A percentile compares a stretch with the other conserved stretches of the same genome.
These are phyloP conservation scores for Beris chalybata DNA, from an alignment of 2,888 invertebrate species.

Conservation along the genomic window DNA sequence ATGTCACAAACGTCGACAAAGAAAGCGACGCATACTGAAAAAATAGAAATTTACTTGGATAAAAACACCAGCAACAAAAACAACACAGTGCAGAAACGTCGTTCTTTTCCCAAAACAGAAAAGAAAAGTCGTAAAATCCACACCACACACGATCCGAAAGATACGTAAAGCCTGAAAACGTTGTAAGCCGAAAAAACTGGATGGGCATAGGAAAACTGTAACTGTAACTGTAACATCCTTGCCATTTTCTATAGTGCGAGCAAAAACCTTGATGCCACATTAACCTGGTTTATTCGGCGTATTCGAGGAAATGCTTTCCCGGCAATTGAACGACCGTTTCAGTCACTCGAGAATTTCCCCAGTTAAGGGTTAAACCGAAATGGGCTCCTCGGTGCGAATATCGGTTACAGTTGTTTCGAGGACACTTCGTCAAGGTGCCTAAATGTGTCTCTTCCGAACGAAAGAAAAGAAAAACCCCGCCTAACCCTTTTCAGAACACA, in stretches of 20 bases:
- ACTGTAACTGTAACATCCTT: conserved; percentile 6
- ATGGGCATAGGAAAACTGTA: conserved; percentile 1
- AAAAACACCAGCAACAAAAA: conserved; percentile 1
- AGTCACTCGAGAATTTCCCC: too few species aligned
- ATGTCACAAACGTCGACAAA: neutral
- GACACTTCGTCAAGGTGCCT: too few species aligned
- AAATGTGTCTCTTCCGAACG: too few species aligned
- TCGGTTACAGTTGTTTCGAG: too few species aligned
- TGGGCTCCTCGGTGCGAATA: too few species aligned
- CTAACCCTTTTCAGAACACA: too few species aligned
- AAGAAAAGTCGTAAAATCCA: conserved; percentile 22
- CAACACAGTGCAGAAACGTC: neutral
- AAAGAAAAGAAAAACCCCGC: too few species aligned
- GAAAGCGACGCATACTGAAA: conserved; percentile 1
- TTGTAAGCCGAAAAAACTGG: neutral
- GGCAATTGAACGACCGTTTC: too few species aligned
- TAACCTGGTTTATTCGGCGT: conserved; percentile 24
- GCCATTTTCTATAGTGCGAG: too few species aligned
- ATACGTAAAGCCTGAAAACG: conserved; percentile 1
- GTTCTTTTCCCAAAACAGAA: neutral
- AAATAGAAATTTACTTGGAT: neutral
- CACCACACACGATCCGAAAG: conserved; percentile 3
- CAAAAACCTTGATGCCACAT: conserved; percentile 14
- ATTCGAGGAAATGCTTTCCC: too few species aligned
- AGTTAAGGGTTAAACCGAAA: too few species aligned